Evolutionary conservation across 2,797 vertebrate genomes (phyloP), one percentile per base, ranked within the genome.

Genomic region (Rhadinocentrus ornatus): DNA sequence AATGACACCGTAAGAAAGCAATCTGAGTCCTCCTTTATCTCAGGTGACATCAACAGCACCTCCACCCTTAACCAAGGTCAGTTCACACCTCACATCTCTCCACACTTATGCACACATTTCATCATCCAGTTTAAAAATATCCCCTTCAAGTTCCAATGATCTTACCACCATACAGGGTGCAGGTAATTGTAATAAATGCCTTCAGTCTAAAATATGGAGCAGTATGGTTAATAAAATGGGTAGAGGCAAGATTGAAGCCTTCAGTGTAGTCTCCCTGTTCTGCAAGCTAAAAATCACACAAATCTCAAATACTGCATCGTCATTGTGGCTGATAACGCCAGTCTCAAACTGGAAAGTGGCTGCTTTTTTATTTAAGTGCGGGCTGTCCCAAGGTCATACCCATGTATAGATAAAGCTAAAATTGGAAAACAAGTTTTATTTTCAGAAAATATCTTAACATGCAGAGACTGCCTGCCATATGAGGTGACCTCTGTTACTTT

Each of bases 11-110:
- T 99, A 94, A 96, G 97, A 94, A 99, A 99, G 93, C 98, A 99
- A 85, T 97, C 98, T 56, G 98, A 99, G 95, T 99, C 97, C 37
- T 99, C 98, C 93, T 99, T 99, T 96, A 99, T 99, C 96, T 99
- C 98, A 97, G 98, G 98, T 97, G 98, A 99, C 96, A 99, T 99
- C 96, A 99, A 99, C 96, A 99, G 97, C 94, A 98, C 98, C 94
- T 99, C 98, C 93, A 99, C 97, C 90, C 97, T 99, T 95, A 99
- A 99, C 95, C 98, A 99, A 99, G 97, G 98, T 99, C 96, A 98
- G 97, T 97, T 85, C 73, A 88, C 85, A 88, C 85, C 88, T 90
- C 89, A 84, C 89, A 76, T 81, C 79, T 90, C 86, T 89, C 62
- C 86, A 86, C 88, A 85, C 82, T 71, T 85, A 84, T 66, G 76